Evolutionary conservation across 35 echinoderm and acorn worm genomes (phyloP).

Genomic region (Stichopus chloronotus): DNA sequence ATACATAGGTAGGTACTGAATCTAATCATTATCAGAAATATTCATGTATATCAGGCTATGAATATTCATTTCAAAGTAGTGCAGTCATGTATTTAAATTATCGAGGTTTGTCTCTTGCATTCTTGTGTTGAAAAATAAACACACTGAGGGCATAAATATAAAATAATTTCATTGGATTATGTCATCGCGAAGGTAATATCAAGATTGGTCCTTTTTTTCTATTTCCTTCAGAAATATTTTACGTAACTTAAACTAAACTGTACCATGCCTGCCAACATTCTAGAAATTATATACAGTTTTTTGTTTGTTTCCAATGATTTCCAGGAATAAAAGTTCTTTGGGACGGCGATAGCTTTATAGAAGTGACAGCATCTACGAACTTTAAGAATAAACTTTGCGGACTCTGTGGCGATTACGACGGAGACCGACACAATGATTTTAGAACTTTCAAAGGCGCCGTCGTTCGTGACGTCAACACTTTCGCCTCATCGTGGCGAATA

Average conservation of each 20-base stretch:
- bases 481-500: conserved; percentile 80
- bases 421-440: conserved; percentile 76
- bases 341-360: conserved; percentile 97
- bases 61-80: too few species aligned
- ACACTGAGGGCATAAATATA: too few species aligned
- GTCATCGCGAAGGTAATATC: too few species aligned
- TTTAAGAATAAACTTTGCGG: conserved; percentile 90
- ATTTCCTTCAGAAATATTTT: too few species aligned
- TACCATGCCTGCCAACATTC: too few species aligned
- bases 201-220: too few species aligned
- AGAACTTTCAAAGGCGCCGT: conserved; percentile 62
- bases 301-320: neutral
- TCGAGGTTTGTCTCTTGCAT: too few species aligned
- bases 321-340: conserved; percentile 83
- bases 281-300: neutral
- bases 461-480: conserved; percentile 61
- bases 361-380: conserved; percentile 68
- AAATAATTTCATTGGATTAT: too few species aligned
- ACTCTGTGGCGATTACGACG: conserved; percentile 93
- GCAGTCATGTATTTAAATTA: too few species aligned
- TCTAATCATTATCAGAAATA: neutral
- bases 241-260: too few species aligned
- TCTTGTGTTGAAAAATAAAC: too few species aligned
- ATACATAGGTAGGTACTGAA: conserved; percentile 54
- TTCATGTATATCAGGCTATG: neutral